These are phyloP conservation scores for Drosophila siamana DNA, from an alignment of 2,888 invertebrate genomes.

Conservation along the genomic window DNA sequence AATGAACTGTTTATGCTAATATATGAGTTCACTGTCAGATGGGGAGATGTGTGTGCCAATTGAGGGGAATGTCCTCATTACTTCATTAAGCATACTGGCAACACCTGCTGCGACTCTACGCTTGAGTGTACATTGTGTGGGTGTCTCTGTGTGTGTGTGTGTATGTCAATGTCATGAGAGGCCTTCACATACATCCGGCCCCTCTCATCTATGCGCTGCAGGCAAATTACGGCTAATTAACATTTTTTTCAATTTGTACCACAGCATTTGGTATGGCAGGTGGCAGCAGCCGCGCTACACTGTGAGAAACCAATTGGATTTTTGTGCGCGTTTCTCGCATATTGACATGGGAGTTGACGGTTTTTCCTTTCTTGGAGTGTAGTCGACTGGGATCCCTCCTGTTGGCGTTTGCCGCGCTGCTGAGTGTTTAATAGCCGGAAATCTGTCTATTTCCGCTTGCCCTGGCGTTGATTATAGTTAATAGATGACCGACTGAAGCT, in stretches of 20 bases:
- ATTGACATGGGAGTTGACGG: background rate
- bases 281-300: constrained; percentile 33
- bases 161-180: constrained; percentile 70
- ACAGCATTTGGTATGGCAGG: constrained; percentile 14
- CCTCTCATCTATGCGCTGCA: constrained; percentile 29
- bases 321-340: background rate
- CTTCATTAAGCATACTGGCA: constrained; percentile 70
- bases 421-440: constrained; percentile 82
- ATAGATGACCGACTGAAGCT: constrained; percentile 75
- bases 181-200: constrained; percentile 17
- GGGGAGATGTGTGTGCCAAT: constrained; percentile 20
- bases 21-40: constrained; percentile 69
- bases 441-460: constrained; percentile 81
- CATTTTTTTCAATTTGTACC: constrained; percentile 77
- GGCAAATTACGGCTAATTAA: constrained; percentile 74
- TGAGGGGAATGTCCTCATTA: constrained; percentile 53
- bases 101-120: constrained; percentile 60
- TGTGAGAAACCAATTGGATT: constrained; percentile 8
- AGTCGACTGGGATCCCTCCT: constrained; percentile 31
- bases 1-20: constrained; percentile 80
- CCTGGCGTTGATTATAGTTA: constrained; percentile 80
- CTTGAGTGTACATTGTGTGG: constrained; percentile 5
- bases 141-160: constrained; percentile 20
- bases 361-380: constrained; percentile 33
- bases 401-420: constrained; percentile 67